Conservation (phyloP, 2,113 vertebrate genomes). For the Montifringilla adamsi region DNA sequence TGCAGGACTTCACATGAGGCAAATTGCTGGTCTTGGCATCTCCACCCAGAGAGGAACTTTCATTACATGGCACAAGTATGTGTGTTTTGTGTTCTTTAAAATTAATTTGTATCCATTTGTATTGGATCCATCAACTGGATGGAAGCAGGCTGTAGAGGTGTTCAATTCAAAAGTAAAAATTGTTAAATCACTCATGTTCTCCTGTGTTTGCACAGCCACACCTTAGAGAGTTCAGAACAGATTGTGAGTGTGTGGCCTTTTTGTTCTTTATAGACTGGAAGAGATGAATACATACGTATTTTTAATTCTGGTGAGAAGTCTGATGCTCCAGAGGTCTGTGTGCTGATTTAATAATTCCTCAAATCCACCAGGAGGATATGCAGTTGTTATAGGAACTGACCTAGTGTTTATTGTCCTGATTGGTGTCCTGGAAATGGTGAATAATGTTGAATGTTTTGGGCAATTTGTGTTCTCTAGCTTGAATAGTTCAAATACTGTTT, state of each 20-base stretch:
- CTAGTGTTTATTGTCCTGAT: neutral
- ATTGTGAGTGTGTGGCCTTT: neutral
- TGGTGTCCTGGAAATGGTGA: neutral
- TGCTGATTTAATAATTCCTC: neutral
- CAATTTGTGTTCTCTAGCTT: neutral
- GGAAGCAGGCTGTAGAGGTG: neutral
- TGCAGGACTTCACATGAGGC: conserved; percentile 84
- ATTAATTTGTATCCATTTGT: neutral
- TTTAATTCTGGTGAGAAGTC: neutral
- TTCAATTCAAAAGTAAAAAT: neutral
- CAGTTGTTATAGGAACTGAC: neutral
- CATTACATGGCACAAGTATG: conserved; percentile 91
- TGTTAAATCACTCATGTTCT: neutral
- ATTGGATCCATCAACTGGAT: neutral
- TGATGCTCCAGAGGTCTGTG: fast-evolving
- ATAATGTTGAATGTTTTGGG: neutral
- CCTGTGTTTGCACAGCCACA: neutral
- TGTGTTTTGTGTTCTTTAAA: neutral
- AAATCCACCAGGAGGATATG: neutral
- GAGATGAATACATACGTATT: fast-evolving
- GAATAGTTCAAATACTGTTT: conserved; percentile 15
- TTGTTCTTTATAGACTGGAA: neutral
- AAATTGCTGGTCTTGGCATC: conserved; percentile 89
- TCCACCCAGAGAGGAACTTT: conserved; percentile 92
- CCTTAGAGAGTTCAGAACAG: neutral